Percentiles rank a stretch among this genome's conserved stretches.
Evolutionary conservation across 2,888 invertebrate species (phyloP).

Genomic region (Andricus curvator): DNA sequence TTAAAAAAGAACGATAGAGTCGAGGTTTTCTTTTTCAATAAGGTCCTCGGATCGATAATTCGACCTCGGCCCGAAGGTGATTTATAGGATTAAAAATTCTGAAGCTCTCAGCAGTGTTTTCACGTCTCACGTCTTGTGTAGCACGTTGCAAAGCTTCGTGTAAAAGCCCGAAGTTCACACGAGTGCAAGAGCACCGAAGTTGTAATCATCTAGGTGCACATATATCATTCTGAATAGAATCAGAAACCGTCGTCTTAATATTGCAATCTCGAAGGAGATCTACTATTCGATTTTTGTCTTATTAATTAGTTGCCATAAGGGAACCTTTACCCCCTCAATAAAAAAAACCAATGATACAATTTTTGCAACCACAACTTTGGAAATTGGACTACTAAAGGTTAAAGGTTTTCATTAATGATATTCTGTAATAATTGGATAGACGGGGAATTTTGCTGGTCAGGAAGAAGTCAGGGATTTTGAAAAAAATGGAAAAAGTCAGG

Average conservation of each 20-base stretch:
- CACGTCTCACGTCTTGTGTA: slow-evolving; percentile 45
- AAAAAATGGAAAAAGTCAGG: no score
- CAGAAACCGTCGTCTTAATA: not conserved
- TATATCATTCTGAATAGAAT: slow-evolving; percentile 21
- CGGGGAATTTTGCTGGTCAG: no score
- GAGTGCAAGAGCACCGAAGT: slow-evolving; percentile 24
- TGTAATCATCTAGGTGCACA: slow-evolving; percentile 30
- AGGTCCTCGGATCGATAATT: slow-evolving; percentile 57
- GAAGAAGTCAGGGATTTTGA: no score
- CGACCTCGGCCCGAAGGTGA: slow-evolving; percentile 57
- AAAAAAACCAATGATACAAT: no score
- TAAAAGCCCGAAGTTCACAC: not conserved
- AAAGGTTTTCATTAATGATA: no score
- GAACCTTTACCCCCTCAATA: no score
- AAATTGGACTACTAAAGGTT: no score
- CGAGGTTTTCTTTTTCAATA: slow-evolving; percentile 11
- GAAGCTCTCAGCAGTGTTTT: slow-evolving; percentile 47
- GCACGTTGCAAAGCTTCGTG: slow-evolving; percentile 43
- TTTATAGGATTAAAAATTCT: slow-evolving; percentile 66
- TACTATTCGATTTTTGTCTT: not conserved
- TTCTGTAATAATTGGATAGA: no score
- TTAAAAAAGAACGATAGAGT: slow-evolving; percentile 4
- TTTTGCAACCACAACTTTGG: no score
- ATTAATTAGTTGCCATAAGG: not conserved
- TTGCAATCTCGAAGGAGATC: not conserved